Base-by-base conservation (phyloP, 2,888 invertebrate genomes). In the Hemicrepidius hirtus region DNA sequence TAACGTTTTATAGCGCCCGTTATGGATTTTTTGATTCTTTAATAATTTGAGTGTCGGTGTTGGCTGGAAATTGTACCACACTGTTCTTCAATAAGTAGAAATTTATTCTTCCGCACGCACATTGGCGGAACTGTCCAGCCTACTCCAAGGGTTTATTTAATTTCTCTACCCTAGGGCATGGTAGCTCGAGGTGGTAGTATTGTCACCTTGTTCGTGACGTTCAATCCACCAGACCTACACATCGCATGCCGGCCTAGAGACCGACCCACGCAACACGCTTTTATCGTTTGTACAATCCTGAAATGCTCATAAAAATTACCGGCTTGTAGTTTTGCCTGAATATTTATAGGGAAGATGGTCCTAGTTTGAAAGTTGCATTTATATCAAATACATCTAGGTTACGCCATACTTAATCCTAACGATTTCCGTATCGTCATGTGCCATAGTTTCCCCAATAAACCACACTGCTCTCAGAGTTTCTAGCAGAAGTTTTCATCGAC, bases 161-260 rank as follows among this genome's bases (percentile, higher is more conserved):
- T 57, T 57, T 37, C 16, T 35, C 57, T 41, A 32, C 21, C 13
- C 53, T 53, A 49, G 49, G 49, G 49, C 49, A 49, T 53, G 53
- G 53, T 53, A 28, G 60, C 9, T 21, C 16, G 7, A 20, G 35
- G 24, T 65, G 37, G 53, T 66, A 67, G 57, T 57, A 44, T 41
- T 65, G 32, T 65, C 37, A n/a, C 62, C 53, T 21, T 24, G 37
- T 63, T 18, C 49, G 71, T 71, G 73, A 75, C 76, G 77, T 77
- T 68, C 71, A 68, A 60, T 72, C 55, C 53, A 66, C 71, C 67
- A 74, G 70, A 71, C 69, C 74, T 73, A 77, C 75, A 77, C 77
- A 69, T 73, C 66, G 70, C 64, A 73, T 73, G 74, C 66, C 76
- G 75, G 73, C 76, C 76, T 75, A 78, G 76, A 74, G 76, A 75